Percentiles rank a stretch among this genome's conserved stretches.
These are phyloP conservation scores for Hystrix cristata DNA, from an alignment of 2,113 vertebrate genomes.

Conservation along the genomic window DNA sequence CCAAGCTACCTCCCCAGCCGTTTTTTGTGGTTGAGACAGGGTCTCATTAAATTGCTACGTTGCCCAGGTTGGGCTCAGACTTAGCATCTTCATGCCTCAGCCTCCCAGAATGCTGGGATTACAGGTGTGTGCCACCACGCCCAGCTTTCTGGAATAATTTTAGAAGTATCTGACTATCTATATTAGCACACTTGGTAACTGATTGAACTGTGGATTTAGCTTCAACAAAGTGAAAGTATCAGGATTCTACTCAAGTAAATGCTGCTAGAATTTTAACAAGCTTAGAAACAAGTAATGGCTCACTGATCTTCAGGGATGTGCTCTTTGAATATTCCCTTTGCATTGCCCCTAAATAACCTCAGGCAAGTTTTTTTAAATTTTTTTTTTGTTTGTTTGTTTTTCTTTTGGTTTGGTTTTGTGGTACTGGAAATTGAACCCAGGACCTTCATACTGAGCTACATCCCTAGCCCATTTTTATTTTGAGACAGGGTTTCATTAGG, in stretches of 20 bases:
- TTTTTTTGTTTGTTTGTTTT: neutral
- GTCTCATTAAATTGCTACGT: too few relatives aligned
- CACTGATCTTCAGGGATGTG: neutral
- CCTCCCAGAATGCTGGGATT: too few relatives aligned
- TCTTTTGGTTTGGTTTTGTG: neutral
- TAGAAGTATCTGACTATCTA: neutral
- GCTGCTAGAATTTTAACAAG: constrained; percentile 6
- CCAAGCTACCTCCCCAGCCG: too few relatives aligned
- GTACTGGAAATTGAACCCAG: neutral
- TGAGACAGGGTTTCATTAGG: neutral
- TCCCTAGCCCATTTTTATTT: neutral
- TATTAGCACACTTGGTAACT: neutral
- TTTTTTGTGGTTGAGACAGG: too few relatives aligned
- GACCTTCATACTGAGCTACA: neutral
- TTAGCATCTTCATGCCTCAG: too few relatives aligned
- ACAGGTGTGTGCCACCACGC: neutral
- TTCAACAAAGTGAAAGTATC: neutral
- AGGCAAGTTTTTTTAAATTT: neutral
- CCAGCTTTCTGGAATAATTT: neutral
- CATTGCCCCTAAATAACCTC: neutral
- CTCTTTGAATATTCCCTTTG: neutral
- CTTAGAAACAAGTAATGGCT: neutral
- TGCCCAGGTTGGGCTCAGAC: too few relatives aligned
- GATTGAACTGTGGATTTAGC: neutral
- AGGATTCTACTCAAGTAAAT: neutral